Conservation (phyloP, 2,888 invertebrate genomes). For the Lasioglossum marginatum region DNA sequence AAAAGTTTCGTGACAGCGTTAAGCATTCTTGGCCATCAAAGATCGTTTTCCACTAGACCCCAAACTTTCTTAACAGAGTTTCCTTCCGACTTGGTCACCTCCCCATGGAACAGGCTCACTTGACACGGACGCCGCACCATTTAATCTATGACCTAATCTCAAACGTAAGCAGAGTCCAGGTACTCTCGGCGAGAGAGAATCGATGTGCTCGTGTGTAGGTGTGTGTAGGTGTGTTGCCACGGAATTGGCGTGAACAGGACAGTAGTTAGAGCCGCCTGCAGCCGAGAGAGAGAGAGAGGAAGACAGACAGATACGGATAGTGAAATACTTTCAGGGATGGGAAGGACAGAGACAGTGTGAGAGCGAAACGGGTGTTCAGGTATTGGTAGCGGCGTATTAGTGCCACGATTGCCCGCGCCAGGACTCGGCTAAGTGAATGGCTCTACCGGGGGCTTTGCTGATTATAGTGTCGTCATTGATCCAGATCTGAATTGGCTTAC, state of each 20-base stretch:
- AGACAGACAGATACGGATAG: constrained; percentile 27
- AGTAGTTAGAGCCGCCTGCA: not conserved
- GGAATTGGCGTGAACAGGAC: constrained; percentile 19
- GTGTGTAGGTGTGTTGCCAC: not conserved
- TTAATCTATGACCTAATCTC: constrained; percentile 65
- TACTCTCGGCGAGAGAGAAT: not conserved
- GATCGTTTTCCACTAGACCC: constrained; percentile 26
- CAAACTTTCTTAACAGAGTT: constrained; percentile 40
- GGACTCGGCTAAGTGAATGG: constrained; percentile 77
- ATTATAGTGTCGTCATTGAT: constrained; percentile 80
- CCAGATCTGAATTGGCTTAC: constrained; percentile 78
- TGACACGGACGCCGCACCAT: constrained; percentile 47
- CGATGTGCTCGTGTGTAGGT: not conserved
- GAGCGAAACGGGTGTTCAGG: constrained; percentile 39
- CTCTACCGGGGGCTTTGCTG: constrained; percentile 76
- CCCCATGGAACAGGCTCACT: constrained; percentile 39
- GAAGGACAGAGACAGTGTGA: constrained; percentile 10
- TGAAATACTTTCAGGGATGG: not conserved
- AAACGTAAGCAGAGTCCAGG: constrained; percentile 45
- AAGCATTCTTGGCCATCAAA: not conserved
- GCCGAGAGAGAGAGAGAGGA: not conserved
- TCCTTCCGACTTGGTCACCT: constrained; percentile 10
- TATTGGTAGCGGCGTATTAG: constrained; percentile 60
- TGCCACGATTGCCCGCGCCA: constrained; percentile 65
- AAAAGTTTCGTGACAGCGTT: constrained; percentile 4